Evolutionary conservation across 1,140 invertebrate genomes (phyloP).

Genomic region (Halyomorpha halys): DNA sequence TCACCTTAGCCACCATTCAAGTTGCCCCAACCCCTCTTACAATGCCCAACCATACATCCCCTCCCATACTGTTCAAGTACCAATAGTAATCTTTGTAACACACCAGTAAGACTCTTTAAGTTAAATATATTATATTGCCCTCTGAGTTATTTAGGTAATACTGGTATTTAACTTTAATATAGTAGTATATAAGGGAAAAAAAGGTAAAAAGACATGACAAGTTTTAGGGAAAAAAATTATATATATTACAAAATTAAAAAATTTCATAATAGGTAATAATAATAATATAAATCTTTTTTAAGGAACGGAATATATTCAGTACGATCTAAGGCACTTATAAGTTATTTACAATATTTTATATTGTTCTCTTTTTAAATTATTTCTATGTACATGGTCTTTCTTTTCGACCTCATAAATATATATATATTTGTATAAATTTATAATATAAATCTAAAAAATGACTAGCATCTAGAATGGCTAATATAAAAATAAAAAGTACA

Average conservation of each 20-base stretch:
- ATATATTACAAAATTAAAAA: conserved; percentile 20
- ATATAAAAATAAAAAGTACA: neutral
- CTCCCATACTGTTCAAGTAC: too few relatives aligned
- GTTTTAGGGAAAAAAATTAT: conserved; percentile 7
- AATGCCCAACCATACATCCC: too few relatives aligned
- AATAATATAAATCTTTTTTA: conserved; percentile 18
- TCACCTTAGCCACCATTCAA: too few relatives aligned
- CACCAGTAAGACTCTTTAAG: too few relatives aligned
- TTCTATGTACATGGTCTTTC: conserved; percentile 2
- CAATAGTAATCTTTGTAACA: too few relatives aligned
- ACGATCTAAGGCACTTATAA: conserved; percentile 26
- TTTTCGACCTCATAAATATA: conserved; percentile 4
- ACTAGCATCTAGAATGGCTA: conserved; percentile 16
- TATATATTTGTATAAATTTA: conserved; percentile 11
- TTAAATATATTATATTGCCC: too few relatives aligned
- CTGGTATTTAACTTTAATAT: too few relatives aligned
- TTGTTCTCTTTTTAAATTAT: conserved; percentile 13
- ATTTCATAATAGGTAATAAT: conserved; percentile 16
- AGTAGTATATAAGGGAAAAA: too few relatives aligned
- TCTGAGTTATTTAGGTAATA: too few relatives aligned
- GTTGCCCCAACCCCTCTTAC: too few relatives aligned
- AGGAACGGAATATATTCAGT: conserved; percentile 26
- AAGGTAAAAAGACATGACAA: too few relatives aligned
- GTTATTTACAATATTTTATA: conserved; percentile 27
- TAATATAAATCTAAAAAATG: conserved; percentile 2